Conservation (phyloP, 2,113 vertebrate species). For the Thoracochromis brauschi region DNA sequence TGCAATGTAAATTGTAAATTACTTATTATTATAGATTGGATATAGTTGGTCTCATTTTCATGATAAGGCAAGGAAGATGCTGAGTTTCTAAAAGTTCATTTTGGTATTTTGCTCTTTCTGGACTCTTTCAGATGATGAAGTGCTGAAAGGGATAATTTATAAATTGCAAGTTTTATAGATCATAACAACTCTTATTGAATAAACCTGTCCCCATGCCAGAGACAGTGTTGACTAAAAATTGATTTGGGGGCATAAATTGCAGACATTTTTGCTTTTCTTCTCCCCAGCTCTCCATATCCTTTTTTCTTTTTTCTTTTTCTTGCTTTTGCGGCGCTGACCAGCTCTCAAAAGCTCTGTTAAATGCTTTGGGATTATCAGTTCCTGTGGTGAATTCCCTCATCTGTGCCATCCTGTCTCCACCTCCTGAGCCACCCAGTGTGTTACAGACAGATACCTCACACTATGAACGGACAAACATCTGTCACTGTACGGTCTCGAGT, state of each 20-base stretch:
- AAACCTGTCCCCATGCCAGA: neutral
- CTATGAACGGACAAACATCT: slow-evolving; percentile 2
- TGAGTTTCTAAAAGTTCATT: neutral
- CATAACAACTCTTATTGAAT: neutral
- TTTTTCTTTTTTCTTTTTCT: neutral
- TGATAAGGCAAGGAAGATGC: neutral
- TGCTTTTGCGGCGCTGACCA: neutral
- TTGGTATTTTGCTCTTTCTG: neutral
- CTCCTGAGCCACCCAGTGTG: neutral
- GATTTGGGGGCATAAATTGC: slow-evolving; percentile 2
- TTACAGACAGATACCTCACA: neutral
- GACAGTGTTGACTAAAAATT: neutral
- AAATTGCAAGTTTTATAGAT: neutral
- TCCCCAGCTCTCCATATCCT: neutral
- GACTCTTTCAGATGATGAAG: neutral
- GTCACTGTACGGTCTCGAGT: slow-evolving; percentile 4
- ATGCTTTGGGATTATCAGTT: slow-evolving; percentile 6
- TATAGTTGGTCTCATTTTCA: neutral
- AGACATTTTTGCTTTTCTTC: neutral
- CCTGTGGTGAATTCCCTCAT: neutral
- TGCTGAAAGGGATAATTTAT: neutral
- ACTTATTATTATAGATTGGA: neutral
- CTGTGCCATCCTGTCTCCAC: neutral
- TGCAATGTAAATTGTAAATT: neutral
- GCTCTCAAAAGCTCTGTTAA: slow-evolving; percentile 3